Conservation (phyloP, 2,797 vertebrate genomes). For the Oreonectes daqikongensis region DNA sequence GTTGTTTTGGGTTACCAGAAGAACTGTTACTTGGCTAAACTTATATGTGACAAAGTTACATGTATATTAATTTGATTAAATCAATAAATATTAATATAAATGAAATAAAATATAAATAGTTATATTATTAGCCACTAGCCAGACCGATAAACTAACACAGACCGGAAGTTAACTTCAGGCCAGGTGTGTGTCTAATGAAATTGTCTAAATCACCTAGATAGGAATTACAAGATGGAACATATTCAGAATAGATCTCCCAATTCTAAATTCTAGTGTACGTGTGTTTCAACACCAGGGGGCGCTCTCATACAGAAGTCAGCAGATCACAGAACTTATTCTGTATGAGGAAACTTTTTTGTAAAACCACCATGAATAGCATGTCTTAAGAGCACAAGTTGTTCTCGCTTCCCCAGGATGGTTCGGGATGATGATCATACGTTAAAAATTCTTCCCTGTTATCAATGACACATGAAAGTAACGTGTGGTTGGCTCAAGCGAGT, state of each 20-base stretch:
- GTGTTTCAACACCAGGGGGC: conserved; percentile 2
- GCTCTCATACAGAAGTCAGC: background rate
- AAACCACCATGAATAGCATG: background rate
- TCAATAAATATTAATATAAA: too few relatives aligned
- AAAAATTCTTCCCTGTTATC: conserved; percentile 64
- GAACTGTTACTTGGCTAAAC: too few relatives aligned
- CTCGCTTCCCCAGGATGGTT: conserved; percentile 13
- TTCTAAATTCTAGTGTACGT: background rate
- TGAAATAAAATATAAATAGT: too few relatives aligned
- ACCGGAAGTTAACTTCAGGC: too few relatives aligned
- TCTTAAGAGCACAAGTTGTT: background rate
- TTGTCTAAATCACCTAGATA: background rate
- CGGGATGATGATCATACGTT: conserved; percentile 50
- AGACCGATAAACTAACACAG: too few relatives aligned
- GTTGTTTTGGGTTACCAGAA: too few relatives aligned
- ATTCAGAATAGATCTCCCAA: background rate
- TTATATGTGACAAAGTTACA: too few relatives aligned
- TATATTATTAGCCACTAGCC: too few relatives aligned
- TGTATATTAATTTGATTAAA: too few relatives aligned
- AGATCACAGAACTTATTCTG: background rate
- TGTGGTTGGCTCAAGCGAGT: conserved; percentile 37
- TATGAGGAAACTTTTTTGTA: background rate
- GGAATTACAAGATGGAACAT: too few relatives aligned
- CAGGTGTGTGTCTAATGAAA: too few relatives aligned
- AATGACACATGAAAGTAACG: conserved; percentile 44